Evolutionary conservation across 1,140 invertebrate genomes (phyloP).

Genomic region (Philopotamus ludificatus): DNA sequence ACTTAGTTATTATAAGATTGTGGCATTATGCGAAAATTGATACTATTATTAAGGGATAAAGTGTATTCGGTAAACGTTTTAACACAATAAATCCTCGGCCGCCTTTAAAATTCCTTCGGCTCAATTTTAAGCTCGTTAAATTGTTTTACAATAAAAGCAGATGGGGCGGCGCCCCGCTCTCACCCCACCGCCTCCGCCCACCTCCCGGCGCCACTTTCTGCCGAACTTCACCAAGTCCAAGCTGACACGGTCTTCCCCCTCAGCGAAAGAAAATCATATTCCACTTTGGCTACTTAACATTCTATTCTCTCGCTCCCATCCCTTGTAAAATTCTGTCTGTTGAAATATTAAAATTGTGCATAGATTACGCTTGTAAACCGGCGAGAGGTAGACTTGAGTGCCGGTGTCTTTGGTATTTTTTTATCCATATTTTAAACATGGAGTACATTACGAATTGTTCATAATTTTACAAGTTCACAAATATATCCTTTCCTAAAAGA

Average conservation of each 20-base stretch:
- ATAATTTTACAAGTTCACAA: no score
- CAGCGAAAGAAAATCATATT: constrained; percentile 41
- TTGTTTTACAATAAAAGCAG: constrained; percentile 42
- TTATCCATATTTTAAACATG: no score
- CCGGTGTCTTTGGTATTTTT: no score
- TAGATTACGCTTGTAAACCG: constrained; percentile 31
- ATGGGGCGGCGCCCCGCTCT: constrained; percentile 16
- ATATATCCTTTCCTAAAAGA: no score
- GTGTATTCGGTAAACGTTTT: constrained; percentile 32
- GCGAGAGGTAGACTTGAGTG: not conserved
- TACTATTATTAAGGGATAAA: constrained; percentile 32
- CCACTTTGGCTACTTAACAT: constrained; percentile 43
- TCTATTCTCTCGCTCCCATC: constrained; percentile 35
- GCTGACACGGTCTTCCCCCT: constrained; percentile 33
- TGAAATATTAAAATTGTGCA: constrained; percentile 41
- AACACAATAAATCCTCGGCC: constrained; percentile 29
- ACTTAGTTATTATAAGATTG: constrained; percentile 20
- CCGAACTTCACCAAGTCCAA: constrained; percentile 32
- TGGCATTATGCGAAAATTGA: constrained; percentile 28
- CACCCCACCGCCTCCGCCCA: not conserved
- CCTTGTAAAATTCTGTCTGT: constrained; percentile 33
- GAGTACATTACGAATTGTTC: no score
- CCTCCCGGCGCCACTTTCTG: constrained; percentile 19
- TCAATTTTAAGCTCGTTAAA: constrained; percentile 43
- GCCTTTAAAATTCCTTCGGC: constrained; percentile 32